Conservation (phyloP, 2,888 invertebrate species). For the Ornithoptera priamus region DNA sequence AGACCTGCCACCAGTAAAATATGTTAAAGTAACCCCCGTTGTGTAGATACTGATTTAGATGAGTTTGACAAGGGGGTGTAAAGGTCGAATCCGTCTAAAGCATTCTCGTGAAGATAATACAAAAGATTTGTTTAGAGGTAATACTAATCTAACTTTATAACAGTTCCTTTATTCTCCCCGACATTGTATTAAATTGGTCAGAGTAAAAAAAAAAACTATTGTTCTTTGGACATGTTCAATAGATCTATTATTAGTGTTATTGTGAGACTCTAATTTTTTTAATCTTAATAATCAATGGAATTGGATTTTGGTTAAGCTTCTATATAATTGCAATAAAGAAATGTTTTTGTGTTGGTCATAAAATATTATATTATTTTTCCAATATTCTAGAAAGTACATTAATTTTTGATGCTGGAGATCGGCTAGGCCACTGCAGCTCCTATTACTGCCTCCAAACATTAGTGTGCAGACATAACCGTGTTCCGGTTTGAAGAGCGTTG, state of each 20-base stretch:
- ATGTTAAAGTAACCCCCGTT: neutral
- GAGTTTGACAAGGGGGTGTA: neutral
- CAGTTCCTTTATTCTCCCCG: neutral
- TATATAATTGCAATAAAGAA: too few relatives aligned
- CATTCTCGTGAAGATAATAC: neutral
- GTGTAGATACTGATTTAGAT: neutral
- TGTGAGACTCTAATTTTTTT: neutral
- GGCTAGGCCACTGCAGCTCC: too few relatives aligned
- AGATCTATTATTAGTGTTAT: constrained; percentile 3
- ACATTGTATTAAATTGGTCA: neutral
- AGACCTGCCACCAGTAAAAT: too few relatives aligned
- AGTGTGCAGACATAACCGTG: too few relatives aligned
- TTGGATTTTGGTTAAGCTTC: too few relatives aligned
- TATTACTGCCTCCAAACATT: too few relatives aligned
- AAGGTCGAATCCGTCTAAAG: constrained; percentile 1
- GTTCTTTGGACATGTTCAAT: neutral
- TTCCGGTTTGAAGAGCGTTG: too few relatives aligned
- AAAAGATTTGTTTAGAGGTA: constrained; percentile 1
- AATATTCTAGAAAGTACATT: too few relatives aligned
- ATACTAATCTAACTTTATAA: constrained; percentile 2
- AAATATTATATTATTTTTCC: too few relatives aligned
- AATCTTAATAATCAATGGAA: too few relatives aligned
- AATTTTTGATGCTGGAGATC: too few relatives aligned
- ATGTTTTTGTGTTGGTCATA: too few relatives aligned
- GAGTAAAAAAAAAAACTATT: neutral